Conservation (phyloP, 37 sponge, comb jelly and placozoan genomes). For the Axinella damicornis region DNA sequence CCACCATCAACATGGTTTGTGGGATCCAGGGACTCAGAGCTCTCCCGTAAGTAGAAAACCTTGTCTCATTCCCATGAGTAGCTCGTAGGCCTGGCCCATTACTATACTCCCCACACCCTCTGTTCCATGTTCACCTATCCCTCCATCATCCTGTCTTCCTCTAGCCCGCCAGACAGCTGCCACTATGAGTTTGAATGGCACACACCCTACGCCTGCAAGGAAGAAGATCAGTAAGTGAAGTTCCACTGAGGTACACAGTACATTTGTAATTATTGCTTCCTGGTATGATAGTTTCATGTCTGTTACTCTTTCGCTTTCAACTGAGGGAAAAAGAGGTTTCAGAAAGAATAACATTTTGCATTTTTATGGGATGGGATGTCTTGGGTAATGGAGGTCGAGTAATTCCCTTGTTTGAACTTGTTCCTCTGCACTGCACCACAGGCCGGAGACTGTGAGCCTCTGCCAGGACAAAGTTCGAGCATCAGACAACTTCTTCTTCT, state of each 20-base stretch:
- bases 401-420: too few species aligned
- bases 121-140: not conserved
- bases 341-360: too few species aligned
- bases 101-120: not conserved
- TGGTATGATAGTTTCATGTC: not conserved
- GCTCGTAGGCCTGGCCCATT: too few species aligned
- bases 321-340: too few species aligned
- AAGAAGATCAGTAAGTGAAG: conserved; percentile 2
- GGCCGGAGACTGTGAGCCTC: not conserved
- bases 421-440: not conserved
- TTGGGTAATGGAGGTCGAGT: too few species aligned
- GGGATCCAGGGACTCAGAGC: conserved; percentile 4
- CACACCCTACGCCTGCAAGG: conserved; percentile 52
- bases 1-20: conserved; percentile 37
- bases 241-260: not conserved
- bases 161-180: conserved; percentile 13
- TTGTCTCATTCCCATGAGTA: too few species aligned
- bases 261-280: not conserved
- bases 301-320: too few species aligned
- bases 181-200: conserved; percentile 43
- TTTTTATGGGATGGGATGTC: too few species aligned
- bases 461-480: not conserved
- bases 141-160: conserved; percentile 17
- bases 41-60: not conserved
- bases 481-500: not conserved